phyloP scores from a whole-genome alignment of 2,113 vertebrate species.

The Anarhynchus alexandrinus region DNA sequence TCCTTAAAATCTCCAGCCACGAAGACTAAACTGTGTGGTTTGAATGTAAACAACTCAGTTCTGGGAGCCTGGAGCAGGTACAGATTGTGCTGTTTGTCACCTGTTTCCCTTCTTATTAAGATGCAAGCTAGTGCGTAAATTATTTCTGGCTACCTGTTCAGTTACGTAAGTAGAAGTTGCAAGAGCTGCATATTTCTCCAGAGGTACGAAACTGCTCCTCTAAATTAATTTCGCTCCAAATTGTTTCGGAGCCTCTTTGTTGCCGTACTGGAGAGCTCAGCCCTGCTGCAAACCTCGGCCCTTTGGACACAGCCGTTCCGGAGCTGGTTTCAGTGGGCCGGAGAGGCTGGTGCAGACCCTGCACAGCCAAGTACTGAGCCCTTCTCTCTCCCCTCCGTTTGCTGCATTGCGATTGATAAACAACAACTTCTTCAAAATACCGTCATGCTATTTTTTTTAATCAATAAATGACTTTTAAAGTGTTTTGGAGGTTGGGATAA shows the following conservation, averaged over 20 bases:
- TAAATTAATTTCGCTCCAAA: not conserved
- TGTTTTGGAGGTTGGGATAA: not conserved
- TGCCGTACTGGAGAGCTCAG: not conserved
- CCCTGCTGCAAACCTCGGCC: not conserved
- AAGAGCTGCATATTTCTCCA: not conserved
- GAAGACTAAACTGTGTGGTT: not conserved
- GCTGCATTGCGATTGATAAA: not conserved
- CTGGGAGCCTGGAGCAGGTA: not conserved
- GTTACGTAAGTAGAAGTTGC: not conserved
- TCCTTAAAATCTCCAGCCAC: not conserved
- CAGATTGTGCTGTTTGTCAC: not conserved
- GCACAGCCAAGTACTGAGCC: not conserved
- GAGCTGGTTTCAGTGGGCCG: not conserved
- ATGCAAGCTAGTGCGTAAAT: not conserved
- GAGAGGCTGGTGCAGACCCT: not conserved
- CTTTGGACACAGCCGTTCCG: rapidly evolving
- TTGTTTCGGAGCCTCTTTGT: not conserved
- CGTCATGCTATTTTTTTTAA: not conserved
- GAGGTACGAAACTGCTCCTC: not conserved
- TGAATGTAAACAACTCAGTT: not conserved
- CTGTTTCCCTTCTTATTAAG: not conserved
- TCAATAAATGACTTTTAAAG: not conserved
- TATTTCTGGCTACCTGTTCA: not conserved
- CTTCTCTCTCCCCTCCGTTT: too few relatives aligned
- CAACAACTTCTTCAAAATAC: not conserved